phyloP scores from a whole-genome alignment of 2,797 vertebrate species.

The Ficedula albicollis region DNA sequence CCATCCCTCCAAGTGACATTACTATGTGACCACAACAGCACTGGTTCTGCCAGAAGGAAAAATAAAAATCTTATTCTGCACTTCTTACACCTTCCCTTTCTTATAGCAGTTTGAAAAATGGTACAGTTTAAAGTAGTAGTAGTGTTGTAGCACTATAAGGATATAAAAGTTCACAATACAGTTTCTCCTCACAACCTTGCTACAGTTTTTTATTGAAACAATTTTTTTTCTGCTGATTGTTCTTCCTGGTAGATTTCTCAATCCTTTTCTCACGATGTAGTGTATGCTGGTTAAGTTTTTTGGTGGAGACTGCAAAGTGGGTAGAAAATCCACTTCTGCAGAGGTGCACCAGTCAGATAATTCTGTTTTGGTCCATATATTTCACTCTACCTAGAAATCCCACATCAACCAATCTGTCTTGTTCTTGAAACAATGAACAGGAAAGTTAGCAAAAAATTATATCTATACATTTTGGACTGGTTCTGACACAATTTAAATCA shows the following conservation, averaged over 20 bases:
- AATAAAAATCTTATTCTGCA: neutral
- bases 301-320: neutral
- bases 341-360: neutral
- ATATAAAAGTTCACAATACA: conserved; percentile 11
- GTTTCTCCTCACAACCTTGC: neutral
- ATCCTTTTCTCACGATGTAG: neutral
- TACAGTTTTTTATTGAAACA: neutral
- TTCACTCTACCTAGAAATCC: neutral
- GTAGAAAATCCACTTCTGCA: neutral
- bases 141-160: neutral
- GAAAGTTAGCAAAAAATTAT: neutral
- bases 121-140: conserved; percentile 6
- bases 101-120: conserved; percentile 8
- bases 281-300: neutral
- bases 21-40: neutral
- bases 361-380: neutral
- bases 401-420: neutral
- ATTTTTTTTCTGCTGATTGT: neutral
- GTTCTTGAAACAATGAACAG: neutral
- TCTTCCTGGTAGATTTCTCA: neutral
- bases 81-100: neutral
- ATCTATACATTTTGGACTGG: neutral
- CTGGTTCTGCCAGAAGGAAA: neutral
- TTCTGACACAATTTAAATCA: neutral
- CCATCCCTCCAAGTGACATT: neutral